Evolutionary conservation across 1,140 invertebrate species (phyloP).

Genomic region (Periplaneta americana): DNA sequence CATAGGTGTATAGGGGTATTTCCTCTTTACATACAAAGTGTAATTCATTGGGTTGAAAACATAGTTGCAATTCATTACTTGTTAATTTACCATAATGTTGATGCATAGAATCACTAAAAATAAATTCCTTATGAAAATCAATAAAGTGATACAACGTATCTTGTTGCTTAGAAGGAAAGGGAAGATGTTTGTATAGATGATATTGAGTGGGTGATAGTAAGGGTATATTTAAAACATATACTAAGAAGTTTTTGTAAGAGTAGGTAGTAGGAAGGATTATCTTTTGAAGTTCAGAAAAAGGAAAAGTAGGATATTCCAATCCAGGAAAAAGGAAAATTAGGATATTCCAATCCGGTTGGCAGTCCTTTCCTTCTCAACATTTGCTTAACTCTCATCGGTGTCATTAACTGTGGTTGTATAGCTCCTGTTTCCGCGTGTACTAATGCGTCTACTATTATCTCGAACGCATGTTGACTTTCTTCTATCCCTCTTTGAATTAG

Average conservation of each 20-base stretch:
- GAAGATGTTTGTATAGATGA: no score
- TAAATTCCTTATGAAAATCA: no score
- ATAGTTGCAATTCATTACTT: no score
- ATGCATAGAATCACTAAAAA: no score
- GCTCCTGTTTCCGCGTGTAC: background rate
- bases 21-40: no score
- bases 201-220: background rate
- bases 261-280: background rate
- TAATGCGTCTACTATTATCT: background rate
- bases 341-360: background rate
- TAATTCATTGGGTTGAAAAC: no score
- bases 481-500: background rate
- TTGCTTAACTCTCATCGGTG: background rate
- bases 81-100: no score
- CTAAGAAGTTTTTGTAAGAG: background rate
- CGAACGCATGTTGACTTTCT: background rate
- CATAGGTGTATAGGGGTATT: no score
- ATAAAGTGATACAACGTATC: no score
- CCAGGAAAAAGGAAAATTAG: background rate
- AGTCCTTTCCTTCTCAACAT: background rate
- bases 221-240: background rate
- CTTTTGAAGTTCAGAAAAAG: slow-evolving; percentile 3
- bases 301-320: no score
- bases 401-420: background rate
- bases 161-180: no score